These are phyloP conservation scores for Pseudeuparius sepicola DNA, from an alignment of 2,888 invertebrate genomes.

Conservation along the genomic window DNA sequence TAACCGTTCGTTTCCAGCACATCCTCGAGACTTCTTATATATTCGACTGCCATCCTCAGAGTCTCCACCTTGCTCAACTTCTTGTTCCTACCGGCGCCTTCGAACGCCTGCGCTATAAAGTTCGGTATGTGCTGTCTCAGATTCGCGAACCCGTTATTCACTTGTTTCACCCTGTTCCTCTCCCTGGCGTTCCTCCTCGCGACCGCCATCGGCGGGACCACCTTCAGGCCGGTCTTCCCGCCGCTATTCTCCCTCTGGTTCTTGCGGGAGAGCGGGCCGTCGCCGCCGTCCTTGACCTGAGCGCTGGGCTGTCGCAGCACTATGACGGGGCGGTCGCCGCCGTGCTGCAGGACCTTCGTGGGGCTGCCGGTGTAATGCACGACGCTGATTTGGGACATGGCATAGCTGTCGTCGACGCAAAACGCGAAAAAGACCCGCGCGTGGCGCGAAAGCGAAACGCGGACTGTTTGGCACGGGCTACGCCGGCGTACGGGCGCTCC, in stretches of 20 bases:
- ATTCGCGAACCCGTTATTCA: conserved; percentile 85
- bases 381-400: conserved; percentile 42
- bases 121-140: conserved; percentile 78
- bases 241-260: conserved; percentile 16
- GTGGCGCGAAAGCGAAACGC: too few species aligned
- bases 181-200: conserved; percentile 86
- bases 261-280: too few species aligned
- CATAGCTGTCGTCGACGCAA: too few species aligned
- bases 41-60: conserved; percentile 81
- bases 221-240: conserved; percentile 26
- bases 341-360: too few species aligned
- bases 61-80: conserved; percentile 85
- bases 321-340: conserved; percentile 44
- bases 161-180: conserved; percentile 85
- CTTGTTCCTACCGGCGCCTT: conserved; percentile 57
- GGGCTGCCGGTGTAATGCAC: conserved; percentile 48
- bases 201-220: conserved; percentile 64
- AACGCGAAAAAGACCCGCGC: too few species aligned
- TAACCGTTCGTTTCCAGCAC: too few species aligned
- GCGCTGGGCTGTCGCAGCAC: conserved; percentile 39
- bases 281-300: conserved; percentile 29
- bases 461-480: too few species aligned
- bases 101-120: conserved; percentile 63
- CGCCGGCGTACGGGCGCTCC: too few species aligned
- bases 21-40: conserved; percentile 72